Base-by-base conservation (phyloP, 2,888 invertebrate species). In the Cerastis leucographa region DNA sequence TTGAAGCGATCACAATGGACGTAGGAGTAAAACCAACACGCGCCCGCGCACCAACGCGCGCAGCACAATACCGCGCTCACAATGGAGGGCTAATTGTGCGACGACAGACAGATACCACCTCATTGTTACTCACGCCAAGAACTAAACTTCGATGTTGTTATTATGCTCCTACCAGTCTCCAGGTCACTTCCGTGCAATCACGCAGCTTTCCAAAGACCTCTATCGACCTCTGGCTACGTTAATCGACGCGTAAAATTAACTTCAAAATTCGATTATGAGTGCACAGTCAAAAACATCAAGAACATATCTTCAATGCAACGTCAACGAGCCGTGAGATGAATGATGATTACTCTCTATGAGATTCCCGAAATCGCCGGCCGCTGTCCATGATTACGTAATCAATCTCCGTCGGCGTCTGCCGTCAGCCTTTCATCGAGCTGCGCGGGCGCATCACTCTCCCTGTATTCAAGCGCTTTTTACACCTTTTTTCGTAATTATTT, bases 321-420 rank as follows among this genome's bases (percentile, higher is more conserved):
- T 93, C 95, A 95, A 95, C 94, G 94, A 95, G 93, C 93, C 94
- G 91, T 94, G 94, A 95, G 94, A 95, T 95, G 92, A 93, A 95
- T 95, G 95, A 94, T 94, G 94, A 95, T 95, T 94, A 94, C 94
- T 92, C 91, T 95, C 94, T 95, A 95, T 94, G 94, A 94, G 93
- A 94, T 93, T 95, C 93, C 95, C 94, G 88, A 96, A 96, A 95
- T 94, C 92, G 81, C 84, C 83, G 93, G 86, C 91, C 92, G 93
- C 93, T 94, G 93, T 93, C 93, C 94, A 92, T 95, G 96, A 96
- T 96, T 96, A 95, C 95, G 94, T 94, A 95, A 96, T 96, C 95
- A 96, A 96, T 96, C 96, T 94, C 94, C 94, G 96, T 95, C 95
- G 91, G 89, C 89, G 90, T 89, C 89, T 91, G 91, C 93, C 92